A percentile compares a stretch with the other conserved stretches of the same genome.
Conservation (phyloP, 1,140 invertebrate genomes). For the Eupeodes corollae region DNA sequence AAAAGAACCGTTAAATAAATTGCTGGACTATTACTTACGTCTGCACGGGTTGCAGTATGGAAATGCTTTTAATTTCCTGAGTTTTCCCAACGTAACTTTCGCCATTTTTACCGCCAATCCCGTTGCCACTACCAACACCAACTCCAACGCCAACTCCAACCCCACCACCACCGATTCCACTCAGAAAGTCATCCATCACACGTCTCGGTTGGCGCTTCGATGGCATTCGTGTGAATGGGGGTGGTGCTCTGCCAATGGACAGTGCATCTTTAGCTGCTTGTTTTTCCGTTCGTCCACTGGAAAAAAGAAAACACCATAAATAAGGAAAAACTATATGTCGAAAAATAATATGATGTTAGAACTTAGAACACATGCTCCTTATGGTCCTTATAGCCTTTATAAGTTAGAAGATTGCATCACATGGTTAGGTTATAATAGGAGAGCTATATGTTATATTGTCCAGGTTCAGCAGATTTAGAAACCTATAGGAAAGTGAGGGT, state of each 20-base stretch:
- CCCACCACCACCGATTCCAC: slow-evolving; percentile 40
- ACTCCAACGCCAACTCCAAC: slow-evolving; percentile 1
- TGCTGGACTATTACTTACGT: slow-evolving; percentile 10
- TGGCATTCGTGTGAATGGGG: slow-evolving; percentile 76
- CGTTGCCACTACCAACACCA: slow-evolving; percentile 1
- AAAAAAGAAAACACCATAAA: slow-evolving; percentile 15
- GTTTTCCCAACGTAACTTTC: not conserved
- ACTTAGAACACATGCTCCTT: too few relatives aligned
- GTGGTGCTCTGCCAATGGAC: slow-evolving; percentile 53
- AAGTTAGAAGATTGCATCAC: not conserved
- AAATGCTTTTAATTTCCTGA: slow-evolving; percentile 16
- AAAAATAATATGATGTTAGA: not conserved
- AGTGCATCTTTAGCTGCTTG: slow-evolving; percentile 49
- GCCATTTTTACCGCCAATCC: not conserved
- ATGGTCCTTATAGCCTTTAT: too few relatives aligned
- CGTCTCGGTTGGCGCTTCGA: slow-evolving; percentile 74
- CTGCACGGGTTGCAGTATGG: slow-evolving; percentile 18
- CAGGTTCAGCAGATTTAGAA: too few relatives aligned
- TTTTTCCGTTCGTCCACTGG: slow-evolving; percentile 55
- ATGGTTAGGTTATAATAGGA: too few relatives aligned
- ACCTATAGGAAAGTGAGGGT: too few relatives aligned
- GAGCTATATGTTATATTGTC: too few relatives aligned
- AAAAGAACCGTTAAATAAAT: not conserved
- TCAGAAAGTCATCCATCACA: slow-evolving; percentile 52
- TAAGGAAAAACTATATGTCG: not conserved